phyloP scores from a whole-genome alignment of 2,113 vertebrate species.

The Calidris pygmaea region DNA sequence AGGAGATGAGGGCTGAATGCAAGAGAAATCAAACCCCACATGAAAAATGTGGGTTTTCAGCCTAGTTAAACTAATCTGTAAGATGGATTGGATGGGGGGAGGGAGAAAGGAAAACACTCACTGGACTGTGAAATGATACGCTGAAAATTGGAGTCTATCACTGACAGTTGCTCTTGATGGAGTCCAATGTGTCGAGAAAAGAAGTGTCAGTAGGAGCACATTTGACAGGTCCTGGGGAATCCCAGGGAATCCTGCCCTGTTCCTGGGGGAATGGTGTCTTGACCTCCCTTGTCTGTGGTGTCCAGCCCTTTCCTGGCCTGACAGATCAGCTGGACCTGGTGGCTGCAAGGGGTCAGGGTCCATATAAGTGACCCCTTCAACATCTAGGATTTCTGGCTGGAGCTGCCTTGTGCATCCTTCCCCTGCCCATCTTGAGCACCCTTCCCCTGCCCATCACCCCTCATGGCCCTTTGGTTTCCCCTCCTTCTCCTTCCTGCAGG shows the following conservation, averaged over 20 bases:
- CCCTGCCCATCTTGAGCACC: not conserved
- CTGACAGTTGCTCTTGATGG: conserved; percentile 20
- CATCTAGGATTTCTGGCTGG: not conserved
- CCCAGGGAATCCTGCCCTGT: not conserved
- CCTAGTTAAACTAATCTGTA: conserved; percentile 3
- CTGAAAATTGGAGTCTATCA: conserved; percentile 2
- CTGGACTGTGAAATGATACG: not conserved
- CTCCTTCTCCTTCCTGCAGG: not conserved
- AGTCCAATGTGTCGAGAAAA: not conserved
- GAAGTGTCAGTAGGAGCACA: not conserved
- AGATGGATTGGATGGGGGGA: not conserved
- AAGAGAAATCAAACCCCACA: not conserved
- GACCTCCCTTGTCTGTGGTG: fast-evolving
- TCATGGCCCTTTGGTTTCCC: not conserved
- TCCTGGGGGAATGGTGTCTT: not conserved
- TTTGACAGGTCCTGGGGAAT: not conserved
- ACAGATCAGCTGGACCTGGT: not conserved
- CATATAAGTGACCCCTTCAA: fast-evolving
- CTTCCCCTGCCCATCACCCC: too few relatives aligned
- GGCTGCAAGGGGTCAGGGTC: not conserved
- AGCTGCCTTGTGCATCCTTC: not conserved
- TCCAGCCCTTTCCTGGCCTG: not conserved
- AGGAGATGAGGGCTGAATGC: not conserved
- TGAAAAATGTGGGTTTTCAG: conserved; percentile 35
- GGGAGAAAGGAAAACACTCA: not conserved